A percentile compares a stretch with the other conserved stretches of the same genome.
These are phyloP conservation scores for Peromyscus attwateri DNA, from an alignment of 2,797 vertebrate genomes.

Conservation along the genomic window DNA sequence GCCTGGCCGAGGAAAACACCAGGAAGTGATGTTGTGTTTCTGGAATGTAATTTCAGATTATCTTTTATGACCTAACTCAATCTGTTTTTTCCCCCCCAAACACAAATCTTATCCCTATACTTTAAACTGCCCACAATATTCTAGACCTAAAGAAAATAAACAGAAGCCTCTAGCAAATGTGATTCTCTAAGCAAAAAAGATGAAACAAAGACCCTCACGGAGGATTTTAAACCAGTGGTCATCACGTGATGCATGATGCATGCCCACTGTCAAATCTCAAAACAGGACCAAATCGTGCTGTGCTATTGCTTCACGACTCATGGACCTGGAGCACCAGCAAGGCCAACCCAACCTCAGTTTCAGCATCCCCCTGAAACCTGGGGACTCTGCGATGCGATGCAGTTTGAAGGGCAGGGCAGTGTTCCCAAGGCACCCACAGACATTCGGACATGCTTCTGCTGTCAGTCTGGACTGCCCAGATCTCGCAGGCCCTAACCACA, in stretches of 20 bases:
- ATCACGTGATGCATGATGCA: neutral
- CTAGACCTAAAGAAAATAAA: constrained; percentile 43
- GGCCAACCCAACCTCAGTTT: neutral
- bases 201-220: neutral
- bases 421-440: neutral
- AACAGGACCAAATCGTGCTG: neutral
- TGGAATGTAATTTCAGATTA: constrained; percentile 77
- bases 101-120: constrained; percentile 65
- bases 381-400: neutral
- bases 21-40: constrained; percentile 15
- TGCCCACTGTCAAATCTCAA: neutral
- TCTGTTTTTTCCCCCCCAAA: constrained; percentile 85
- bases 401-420: neutral
- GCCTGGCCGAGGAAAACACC: constrained; percentile 61
- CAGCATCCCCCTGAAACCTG: rapidly evolving
- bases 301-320: neutral
- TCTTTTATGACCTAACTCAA: constrained; percentile 52
- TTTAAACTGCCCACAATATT: constrained; percentile 56
- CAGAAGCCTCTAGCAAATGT: constrained; percentile 20
- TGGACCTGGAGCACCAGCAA: neutral
- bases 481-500: neutral
- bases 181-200: constrained; percentile 14
- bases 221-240: neutral
- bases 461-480: neutral
- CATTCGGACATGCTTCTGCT: rapidly evolving